Base-by-base conservation (phyloP, 2,888 invertebrate species). In the Dyspetes luteomarginatus region DNA sequence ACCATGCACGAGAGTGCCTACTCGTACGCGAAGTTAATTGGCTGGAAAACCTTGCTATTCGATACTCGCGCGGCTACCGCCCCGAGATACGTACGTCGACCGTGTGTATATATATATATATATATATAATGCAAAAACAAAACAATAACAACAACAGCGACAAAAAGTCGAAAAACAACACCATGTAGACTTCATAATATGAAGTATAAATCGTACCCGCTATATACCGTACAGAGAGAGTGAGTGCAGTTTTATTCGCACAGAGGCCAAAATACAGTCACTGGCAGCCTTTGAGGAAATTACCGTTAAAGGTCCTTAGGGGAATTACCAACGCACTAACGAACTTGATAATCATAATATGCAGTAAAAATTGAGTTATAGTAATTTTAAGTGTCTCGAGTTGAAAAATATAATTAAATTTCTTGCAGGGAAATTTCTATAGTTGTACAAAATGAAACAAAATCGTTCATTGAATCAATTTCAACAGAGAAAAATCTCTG, bases 41-140 rank as follows among this genome's bases (percentile, higher is more conserved):
- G 87, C 89, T 89, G 90, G 90, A 91, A 91, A 91, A 91, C 89
- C 88, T 87, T 84, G 89, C 88, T 88, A 91, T 89, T 88, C 87
- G 90, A 90, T 90, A 90, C 88, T 85, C 86, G 72, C 76, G n/a
- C 78, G 73, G 89, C 90, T 89, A 88, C 90, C 83, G 89, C 86
- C 85, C 84, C 87, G 86, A 86, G 88, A 90, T 89, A 89, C 89
- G 88, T 89, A 58, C 62, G 22, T 64, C 30, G n/a, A 30, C 24
- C 22, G 19, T 72, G 9, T 22, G 12, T 24, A 43, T 52, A 50
- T 26, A 62, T 28, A 56, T 36, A 60, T 28, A 43, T 24, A 41
- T 60, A 74, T 15, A 60, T 72, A 67, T 24, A 64, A 43, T 43
- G 4, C 12, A 43, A 43, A 24, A 9, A 24, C 3, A 24, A 52